A percentile compares a stretch with the other conserved stretches of the same genome.
phyloP scores from a whole-genome alignment of 2,113 vertebrate genomes.

The Sinocyclocheilus maitianheensis region DNA sequence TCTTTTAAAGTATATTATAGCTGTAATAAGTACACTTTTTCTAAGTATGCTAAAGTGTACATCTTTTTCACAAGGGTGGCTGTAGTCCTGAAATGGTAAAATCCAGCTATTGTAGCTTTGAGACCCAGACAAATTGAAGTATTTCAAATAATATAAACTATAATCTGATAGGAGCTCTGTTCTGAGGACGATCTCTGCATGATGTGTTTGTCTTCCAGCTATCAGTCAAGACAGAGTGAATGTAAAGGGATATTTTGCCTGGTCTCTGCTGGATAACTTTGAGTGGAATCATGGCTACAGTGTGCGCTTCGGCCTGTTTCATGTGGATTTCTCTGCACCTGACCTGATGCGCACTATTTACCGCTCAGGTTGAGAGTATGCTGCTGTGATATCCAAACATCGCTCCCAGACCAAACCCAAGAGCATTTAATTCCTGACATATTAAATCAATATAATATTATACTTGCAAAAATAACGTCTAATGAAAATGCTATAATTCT shows the following conservation, averaged over 20 bases:
- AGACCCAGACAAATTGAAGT: neutral
- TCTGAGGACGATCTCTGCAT: neutral
- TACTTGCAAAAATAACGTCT: neutral
- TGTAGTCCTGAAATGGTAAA: neutral
- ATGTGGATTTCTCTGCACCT: slow-evolving; percentile 76
- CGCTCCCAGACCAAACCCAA: slow-evolving; percentile 24
- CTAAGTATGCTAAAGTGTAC: neutral
- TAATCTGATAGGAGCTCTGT: neutral
- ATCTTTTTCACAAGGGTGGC: neutral
- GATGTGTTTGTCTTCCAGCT: slow-evolving; percentile 60
- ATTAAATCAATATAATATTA: neutral
- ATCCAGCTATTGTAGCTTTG: neutral
- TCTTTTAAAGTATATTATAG: neutral
- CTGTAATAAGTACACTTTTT: neutral
- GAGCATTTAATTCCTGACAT: neutral
- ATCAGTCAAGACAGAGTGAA: slow-evolving; percentile 71
- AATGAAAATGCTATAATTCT: neutral
- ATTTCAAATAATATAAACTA: neutral
- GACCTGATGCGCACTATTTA: slow-evolving; percentile 71
- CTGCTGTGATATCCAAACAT: slow-evolving; percentile 74
- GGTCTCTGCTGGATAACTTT: slow-evolving; percentile 83
- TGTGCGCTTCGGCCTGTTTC: slow-evolving; percentile 79
- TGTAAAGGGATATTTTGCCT: slow-evolving; percentile 74
- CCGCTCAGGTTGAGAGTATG: slow-evolving; percentile 76
- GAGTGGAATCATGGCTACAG: slow-evolving; percentile 78